Evolutionary conservation across 2,797 vertebrate genomes (phyloP).

Genomic region (Phataginus tetradactyla): DNA sequence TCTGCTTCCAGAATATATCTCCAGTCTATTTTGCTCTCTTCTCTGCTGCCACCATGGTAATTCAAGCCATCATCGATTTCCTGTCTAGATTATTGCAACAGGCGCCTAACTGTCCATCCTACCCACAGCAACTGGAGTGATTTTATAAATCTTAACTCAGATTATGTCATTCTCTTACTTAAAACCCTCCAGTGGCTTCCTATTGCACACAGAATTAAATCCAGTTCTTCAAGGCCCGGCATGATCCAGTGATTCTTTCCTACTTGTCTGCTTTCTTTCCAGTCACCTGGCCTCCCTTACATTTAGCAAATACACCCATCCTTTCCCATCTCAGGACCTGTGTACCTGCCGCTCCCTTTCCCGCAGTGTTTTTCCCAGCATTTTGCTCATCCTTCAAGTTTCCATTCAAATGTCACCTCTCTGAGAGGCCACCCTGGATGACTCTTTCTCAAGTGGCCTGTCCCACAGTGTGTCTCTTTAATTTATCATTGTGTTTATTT

Average conservation of each 20-base stretch:
- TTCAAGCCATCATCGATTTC: slow-evolving; percentile 72
- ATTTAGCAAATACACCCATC: not conserved
- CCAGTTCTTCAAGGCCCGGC: not conserved
- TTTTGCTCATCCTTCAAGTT: not conserved
- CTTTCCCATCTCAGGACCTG: not conserved
- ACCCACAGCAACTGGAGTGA: slow-evolving; percentile 15
- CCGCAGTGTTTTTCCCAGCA: not conserved
- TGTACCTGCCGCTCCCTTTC: not conserved
- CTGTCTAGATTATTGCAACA: slow-evolving; percentile 69
- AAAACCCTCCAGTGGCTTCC: slow-evolving; percentile 60
- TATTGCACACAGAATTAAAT: slow-evolving; percentile 30
- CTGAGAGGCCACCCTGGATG: not conserved
- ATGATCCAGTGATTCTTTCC: not conserved
- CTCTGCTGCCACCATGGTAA: slow-evolving; percentile 46
- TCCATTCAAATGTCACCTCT: not conserved
- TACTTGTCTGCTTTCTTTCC: not conserved
- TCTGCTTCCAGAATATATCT: slow-evolving; percentile 5
- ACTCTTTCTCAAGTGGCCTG: not conserved
- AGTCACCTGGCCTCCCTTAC: not conserved
- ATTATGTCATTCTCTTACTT: slow-evolving; percentile 70
- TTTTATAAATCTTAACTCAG: slow-evolving; percentile 77
- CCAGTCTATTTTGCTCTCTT: not conserved
- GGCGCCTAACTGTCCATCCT: slow-evolving; percentile 58
- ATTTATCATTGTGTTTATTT: slow-evolving; percentile 1
- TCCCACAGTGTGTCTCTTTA: not conserved